Evolutionary conservation across 2,888 invertebrate genomes (phyloP), one percentile per base, ranked within the genome.

Genomic region (Melanotus villosus): DNA sequence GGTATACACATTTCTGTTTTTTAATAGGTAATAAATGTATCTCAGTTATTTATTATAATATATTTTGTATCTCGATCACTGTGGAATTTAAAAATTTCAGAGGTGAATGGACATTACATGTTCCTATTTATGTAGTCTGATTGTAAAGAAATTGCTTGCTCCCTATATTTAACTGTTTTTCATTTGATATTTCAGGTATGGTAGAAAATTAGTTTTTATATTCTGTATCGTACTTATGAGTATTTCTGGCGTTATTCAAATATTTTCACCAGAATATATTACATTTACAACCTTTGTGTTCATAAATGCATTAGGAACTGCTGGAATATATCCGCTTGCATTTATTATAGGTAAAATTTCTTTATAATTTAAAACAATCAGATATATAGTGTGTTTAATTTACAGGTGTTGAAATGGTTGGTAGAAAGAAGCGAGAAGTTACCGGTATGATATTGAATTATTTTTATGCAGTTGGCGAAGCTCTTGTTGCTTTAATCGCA

Each of bases 391-490:
- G n/a, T n/a, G n/a, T 67, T 78, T 81, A 32, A 16, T 47, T 23
- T 23, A 45, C 75, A 88, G 88, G 89, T 38, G 89, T 91, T 38
- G 91, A 91, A 84, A 86, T 90, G 85, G 90, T 91, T 41, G 91
- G 91, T 0, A 87, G 88, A 12, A 85, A 84, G 23, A 89, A 87
- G 77, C 85, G 91, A 7, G 90, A 90, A 80, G 85, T 90, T 80
- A 89, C 89, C 34, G 89, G 90, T 23, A 88, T 90, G 36, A 86
- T 89, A 21, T 82, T 90, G 52, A 89, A 90, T 78, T 89, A 90
- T 77, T 89, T 91, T 77, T 91, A 90, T 80, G 90, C 90, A 0
- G 75, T 89, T 47, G 91, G 91, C 2, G 91, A 91, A 81, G 89
- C 90, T 0, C 72, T 88, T 1, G 86, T 91, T 4, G 91, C 89